Base-by-base conservation (phyloP, 2,888 invertebrate genomes). In the Mimachlamys varia region DNA sequence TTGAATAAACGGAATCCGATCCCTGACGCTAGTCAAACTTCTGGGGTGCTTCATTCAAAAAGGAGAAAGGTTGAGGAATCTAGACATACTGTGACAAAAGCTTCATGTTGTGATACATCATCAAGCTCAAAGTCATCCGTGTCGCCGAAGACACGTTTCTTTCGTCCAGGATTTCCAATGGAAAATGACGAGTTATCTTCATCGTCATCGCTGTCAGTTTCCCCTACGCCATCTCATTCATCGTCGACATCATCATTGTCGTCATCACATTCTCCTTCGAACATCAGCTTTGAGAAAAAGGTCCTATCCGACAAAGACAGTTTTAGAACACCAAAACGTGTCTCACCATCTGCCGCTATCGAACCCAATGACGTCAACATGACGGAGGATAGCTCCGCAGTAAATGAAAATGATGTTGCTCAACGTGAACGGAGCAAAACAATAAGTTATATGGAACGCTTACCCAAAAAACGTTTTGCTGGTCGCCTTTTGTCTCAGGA, bases 401-500 rank as follows among this genome's bases (percentile, higher is more conserved):
- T 76, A 12, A 76, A 76, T 76, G 76, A 76, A 10, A 27, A 12
- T 76, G 2, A 27, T 76, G 27, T 27, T 27, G 33, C 27, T 1
- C 76, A 76, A 17, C 76, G 76, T 76, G 76, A 76, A 76, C 76
- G 76, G 7, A 76, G 76, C 22, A 76, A 76, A 76, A 76, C 76
- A 33, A 87, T 55, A 53, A 92, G 89, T 90, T 89, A 91, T 76
- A 89, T 87, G 53, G 90, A 91, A 89, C 89, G 90, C 19, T 76
- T 90, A 49, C 92, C 92, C 44, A 92, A 92, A 88, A 92, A 92
- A 88, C 90, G 92, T 33, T 88, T 89, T 62, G 89, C 89, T 22
- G 89, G 89, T 27, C 58, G 90, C 0, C 88, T 90, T 87, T 88
- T 89, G 58, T 91, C 92, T 37, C 76, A 87, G 7, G 90, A 90